Evolutionary conservation across 2,888 invertebrate species (phyloP).

Genomic region (Meandrusa payeni): DNA sequence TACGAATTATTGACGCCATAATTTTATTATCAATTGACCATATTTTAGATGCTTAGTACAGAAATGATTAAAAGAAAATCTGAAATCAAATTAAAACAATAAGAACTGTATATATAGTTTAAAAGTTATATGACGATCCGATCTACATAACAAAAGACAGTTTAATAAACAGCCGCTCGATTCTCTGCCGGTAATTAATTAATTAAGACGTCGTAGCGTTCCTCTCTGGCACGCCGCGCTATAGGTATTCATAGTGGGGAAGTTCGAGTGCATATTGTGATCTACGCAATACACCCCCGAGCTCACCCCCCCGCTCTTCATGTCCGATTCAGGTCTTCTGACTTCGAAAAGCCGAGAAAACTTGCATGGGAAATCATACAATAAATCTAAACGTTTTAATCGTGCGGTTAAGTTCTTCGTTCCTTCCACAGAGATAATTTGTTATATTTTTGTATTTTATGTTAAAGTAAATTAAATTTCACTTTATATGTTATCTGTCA

Average conservation of each 20-base stretch:
- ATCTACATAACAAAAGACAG: slow-evolving; percentile 16
- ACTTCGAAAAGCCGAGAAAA: slow-evolving; percentile 53
- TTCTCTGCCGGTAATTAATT: slow-evolving; percentile 44
- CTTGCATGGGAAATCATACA: slow-evolving; percentile 32
- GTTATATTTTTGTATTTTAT: not conserved
- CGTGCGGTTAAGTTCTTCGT: not conserved
- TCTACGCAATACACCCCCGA: slow-evolving; percentile 52
- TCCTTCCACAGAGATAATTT: not conserved
- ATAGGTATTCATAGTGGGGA: slow-evolving; percentile 69
- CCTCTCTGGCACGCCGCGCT: slow-evolving; percentile 55
- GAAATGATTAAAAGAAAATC: too few species aligned
- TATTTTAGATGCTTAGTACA: too few species aligned
- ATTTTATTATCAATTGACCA: too few species aligned
- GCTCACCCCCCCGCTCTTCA: slow-evolving; percentile 57
- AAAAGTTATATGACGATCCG: too few species aligned
- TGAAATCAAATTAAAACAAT: too few species aligned
- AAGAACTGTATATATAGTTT: too few species aligned
- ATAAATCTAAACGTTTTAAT: slow-evolving; percentile 20
- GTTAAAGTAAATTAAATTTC: too few species aligned
- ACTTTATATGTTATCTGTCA: too few species aligned
- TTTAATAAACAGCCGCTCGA: slow-evolving; percentile 21
- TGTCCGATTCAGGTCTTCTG: slow-evolving; percentile 67
- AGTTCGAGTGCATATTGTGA: slow-evolving; percentile 81
- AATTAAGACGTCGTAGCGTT: slow-evolving; percentile 45
- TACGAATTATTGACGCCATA: too few species aligned